Evolutionary conservation across 2,113 vertebrate species (phyloP).

Genomic region (Corynorhinus townsendii): DNA sequence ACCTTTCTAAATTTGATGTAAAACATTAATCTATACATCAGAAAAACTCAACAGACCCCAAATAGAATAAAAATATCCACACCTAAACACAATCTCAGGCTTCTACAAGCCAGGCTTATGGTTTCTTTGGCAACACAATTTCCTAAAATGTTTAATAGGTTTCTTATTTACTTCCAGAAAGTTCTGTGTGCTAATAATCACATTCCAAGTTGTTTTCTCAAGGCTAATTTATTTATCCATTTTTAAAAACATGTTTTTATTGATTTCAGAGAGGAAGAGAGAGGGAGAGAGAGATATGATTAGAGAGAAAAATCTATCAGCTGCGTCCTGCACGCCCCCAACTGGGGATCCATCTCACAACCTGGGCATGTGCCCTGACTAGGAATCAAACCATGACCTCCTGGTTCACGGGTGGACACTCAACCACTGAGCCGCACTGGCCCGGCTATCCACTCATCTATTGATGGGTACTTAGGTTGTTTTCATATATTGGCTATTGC

Average conservation of each 20-base stretch:
- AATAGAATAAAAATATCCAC: too few relatives aligned
- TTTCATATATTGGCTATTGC: not conserved
- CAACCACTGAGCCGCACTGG: too few relatives aligned
- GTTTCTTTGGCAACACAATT: not conserved
- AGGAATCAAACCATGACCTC: too few relatives aligned
- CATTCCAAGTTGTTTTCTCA: not conserved
- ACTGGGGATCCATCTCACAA: too few relatives aligned
- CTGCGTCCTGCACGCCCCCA: too few relatives aligned
- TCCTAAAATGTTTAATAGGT: not conserved
- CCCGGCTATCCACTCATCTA: not conserved
- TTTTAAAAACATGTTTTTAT: too few relatives aligned
- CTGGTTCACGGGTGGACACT: too few relatives aligned
- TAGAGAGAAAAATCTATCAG: too few relatives aligned
- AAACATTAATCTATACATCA: not conserved
- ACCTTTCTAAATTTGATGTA: not conserved
- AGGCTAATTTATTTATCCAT: not conserved
- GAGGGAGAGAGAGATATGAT: too few relatives aligned
- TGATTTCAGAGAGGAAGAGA: too few relatives aligned
- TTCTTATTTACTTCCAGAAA: constrained; percentile 1
- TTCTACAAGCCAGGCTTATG: not conserved
- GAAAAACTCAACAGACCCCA: not conserved
- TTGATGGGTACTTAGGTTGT: not conserved
- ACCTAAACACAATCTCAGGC: not conserved
- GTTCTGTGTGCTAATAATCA: not conserved
- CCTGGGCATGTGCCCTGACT: too few relatives aligned